A percentile compares a stretch with the other conserved stretches of the same genome.
Conservation (phyloP, 1,140 invertebrate species). For the Zophobas morio region DNA sequence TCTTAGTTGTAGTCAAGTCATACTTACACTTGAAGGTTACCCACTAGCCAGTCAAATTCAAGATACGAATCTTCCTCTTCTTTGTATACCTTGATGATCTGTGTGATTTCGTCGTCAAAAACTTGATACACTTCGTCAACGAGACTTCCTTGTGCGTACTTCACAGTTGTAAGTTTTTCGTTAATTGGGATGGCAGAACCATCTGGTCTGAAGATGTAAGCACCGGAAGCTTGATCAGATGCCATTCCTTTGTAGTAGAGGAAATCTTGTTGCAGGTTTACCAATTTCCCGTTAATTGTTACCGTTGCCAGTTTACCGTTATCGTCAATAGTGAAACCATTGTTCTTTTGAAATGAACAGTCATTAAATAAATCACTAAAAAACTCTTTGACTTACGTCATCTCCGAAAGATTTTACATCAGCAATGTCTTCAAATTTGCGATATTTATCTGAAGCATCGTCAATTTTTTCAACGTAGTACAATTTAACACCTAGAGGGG, state of each 20-base stretch:
- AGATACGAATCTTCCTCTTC: slow-evolving; percentile 72
- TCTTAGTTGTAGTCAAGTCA: not conserved
- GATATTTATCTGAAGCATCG: slow-evolving; percentile 15
- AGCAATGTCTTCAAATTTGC: not conserved
- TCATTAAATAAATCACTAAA: not conserved
- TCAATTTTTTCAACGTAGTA: slow-evolving; percentile 69
- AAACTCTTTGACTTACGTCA: not conserved
- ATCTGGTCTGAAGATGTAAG: slow-evolving; percentile 88
- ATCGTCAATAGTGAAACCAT: slow-evolving; percentile 63
- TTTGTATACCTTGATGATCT: slow-evolving; percentile 84
- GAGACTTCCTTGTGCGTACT: slow-evolving; percentile 75
- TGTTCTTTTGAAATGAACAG: not conserved
- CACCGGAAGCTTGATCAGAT: slow-evolving; percentile 79
- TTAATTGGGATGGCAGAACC: slow-evolving; percentile 65
- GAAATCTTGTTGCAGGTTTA: slow-evolving; percentile 78
- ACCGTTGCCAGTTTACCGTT: slow-evolving; percentile 72
- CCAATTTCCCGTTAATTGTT: slow-evolving; percentile 66
- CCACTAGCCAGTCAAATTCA: slow-evolving; percentile 94
- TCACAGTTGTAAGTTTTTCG: slow-evolving; percentile 71
- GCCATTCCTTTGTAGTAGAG: slow-evolving; percentile 77
- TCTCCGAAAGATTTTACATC: not conserved
- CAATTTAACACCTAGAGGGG: slow-evolving; percentile 77
- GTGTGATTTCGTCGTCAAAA: slow-evolving; percentile 83
- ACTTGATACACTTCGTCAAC: slow-evolving; percentile 88
- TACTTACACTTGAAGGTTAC: slow-evolving; percentile 77